These are phyloP conservation scores for Eucera pruinosa DNA, from an alignment of 2,888 invertebrate species.

Conservation along the genomic window DNA sequence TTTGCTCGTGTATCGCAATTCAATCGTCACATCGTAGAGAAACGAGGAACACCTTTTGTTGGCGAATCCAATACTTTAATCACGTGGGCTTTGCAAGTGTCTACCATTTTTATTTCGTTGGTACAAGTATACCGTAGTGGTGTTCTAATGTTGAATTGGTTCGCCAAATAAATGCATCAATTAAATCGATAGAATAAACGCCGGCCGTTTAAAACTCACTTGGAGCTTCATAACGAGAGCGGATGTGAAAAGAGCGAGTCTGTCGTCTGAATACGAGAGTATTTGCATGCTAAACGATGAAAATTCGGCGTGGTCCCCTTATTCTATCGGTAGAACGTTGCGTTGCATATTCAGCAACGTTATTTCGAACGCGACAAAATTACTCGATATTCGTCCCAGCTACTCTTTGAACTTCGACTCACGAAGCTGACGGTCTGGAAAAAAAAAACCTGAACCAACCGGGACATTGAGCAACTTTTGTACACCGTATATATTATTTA, in stretches of 20 bases:
- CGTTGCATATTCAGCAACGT: slow-evolving; percentile 57
- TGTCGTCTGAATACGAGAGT: slow-evolving; percentile 19
- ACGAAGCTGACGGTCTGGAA: slow-evolving; percentile 36
- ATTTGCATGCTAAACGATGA: slow-evolving; percentile 56
- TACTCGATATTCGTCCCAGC: slow-evolving; percentile 59
- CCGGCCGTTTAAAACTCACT: not conserved
- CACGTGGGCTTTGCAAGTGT: too few relatives aligned
- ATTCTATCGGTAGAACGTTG: slow-evolving; percentile 34
- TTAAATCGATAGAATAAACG: slow-evolving; percentile 5
- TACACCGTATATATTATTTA: slow-evolving; percentile 11
- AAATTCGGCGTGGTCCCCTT: slow-evolving; percentile 36
- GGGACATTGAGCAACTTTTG: slow-evolving; percentile 4
- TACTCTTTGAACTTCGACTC: slow-evolving; percentile 54
- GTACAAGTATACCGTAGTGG: too few relatives aligned
- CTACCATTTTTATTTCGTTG: too few relatives aligned
- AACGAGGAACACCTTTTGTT: too few relatives aligned
- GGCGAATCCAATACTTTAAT: too few relatives aligned
- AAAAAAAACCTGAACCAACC: slow-evolving; percentile 23
- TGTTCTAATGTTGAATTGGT: not conserved
- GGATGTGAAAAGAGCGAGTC: not conserved
- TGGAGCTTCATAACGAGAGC: slow-evolving; percentile 12
- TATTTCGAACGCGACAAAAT: slow-evolving; percentile 61
- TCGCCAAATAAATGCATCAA: not conserved
- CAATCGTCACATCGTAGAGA: too few relatives aligned
- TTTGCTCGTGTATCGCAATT: too few relatives aligned